A percentile compares a stretch with the other conserved stretches of the same genome.
phyloP scores from a whole-genome alignment of 92 coral and sea anemone species.

The Parazoanthus swiftii region DNA sequence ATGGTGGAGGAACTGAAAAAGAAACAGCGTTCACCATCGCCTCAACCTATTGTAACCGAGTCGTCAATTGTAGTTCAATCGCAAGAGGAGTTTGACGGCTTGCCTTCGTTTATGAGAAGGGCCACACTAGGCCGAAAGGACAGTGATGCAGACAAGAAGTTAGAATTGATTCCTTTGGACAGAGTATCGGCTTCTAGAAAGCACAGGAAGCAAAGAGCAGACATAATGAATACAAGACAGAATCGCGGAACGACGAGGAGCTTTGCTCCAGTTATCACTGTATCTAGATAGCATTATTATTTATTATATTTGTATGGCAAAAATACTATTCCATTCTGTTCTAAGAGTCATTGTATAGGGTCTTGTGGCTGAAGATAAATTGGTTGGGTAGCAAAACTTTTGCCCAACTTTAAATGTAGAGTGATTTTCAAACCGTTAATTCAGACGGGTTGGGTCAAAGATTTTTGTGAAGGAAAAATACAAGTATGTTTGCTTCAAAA shows the following conservation, averaged over 20 bases:
- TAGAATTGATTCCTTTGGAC: conserved; percentile 91
- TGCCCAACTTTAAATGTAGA: too few relatives aligned
- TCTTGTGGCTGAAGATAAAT: too few relatives aligned
- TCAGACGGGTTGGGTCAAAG: too few relatives aligned
- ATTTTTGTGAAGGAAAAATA: too few relatives aligned
- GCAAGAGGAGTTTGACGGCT: conserved; percentile 48
- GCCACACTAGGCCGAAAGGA: conserved; percentile 42
- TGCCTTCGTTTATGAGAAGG: conserved; percentile 46
- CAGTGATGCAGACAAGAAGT: conserved; percentile 79
- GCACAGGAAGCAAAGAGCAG: conserved; percentile 70
- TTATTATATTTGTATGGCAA: too few relatives aligned
- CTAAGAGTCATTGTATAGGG: too few relatives aligned
- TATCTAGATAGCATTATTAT: not conserved
- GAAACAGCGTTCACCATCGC: conserved; percentile 62
- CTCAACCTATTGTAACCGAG: conserved; percentile 54
- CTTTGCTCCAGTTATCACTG: conserved; percentile 34
- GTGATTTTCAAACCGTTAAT: too few relatives aligned
- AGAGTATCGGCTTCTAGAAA: conserved; percentile 81
- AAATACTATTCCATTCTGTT: too few relatives aligned
- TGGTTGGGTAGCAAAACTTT: too few relatives aligned
- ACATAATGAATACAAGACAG: conserved; percentile 48
- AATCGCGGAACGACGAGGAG: conserved; percentile 45
- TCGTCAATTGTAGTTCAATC: conserved; percentile 75
- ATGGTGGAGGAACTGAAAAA: conserved; percentile 55
- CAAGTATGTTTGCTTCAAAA: too few relatives aligned